phyloP scores from a whole-genome alignment of 1,140 invertebrate species.

The Diachasmimorpha longicaudata region DNA sequence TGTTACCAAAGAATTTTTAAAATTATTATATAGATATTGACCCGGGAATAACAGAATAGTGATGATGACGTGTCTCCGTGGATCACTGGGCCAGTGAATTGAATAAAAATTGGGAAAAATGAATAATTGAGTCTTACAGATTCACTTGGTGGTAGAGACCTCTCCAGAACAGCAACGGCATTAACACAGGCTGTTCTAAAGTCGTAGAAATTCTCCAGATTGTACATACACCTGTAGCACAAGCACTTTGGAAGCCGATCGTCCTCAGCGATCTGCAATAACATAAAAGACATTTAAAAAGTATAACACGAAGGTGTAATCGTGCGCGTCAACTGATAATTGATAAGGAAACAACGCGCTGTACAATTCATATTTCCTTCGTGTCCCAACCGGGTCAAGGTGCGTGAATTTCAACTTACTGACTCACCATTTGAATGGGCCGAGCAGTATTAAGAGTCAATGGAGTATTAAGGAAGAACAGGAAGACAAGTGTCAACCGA shows the following conservation, averaged over 20 bases:
- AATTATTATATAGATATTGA: no score
- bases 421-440: neutral
- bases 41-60: no score
- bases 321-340: neutral
- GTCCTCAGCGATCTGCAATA: slow-evolving; percentile 58
- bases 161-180: slow-evolving; percentile 57
- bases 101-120: no score
- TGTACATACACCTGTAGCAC: slow-evolving; percentile 64
- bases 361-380: neutral
- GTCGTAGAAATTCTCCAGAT: slow-evolving; percentile 65
- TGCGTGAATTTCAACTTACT: neutral
- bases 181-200: slow-evolving; percentile 63
- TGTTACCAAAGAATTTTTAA: neutral
- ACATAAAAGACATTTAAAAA: slow-evolving; percentile 23
- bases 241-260: slow-evolving; percentile 62
- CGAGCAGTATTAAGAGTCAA: neutral
- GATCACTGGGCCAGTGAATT: no score
- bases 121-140: neutral
- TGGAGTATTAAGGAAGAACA: neutral
- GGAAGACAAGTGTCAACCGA: neutral
- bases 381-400: neutral
- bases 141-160: slow-evolving; percentile 42
- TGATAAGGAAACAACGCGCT: neutral
- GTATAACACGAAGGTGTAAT: neutral
- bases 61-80: no score